Percentiles rank a stretch among this genome's conserved stretches.
Evolutionary conservation across 2,888 invertebrate genomes (phyloP).

Genomic region (Leucophora obtusa): DNA sequence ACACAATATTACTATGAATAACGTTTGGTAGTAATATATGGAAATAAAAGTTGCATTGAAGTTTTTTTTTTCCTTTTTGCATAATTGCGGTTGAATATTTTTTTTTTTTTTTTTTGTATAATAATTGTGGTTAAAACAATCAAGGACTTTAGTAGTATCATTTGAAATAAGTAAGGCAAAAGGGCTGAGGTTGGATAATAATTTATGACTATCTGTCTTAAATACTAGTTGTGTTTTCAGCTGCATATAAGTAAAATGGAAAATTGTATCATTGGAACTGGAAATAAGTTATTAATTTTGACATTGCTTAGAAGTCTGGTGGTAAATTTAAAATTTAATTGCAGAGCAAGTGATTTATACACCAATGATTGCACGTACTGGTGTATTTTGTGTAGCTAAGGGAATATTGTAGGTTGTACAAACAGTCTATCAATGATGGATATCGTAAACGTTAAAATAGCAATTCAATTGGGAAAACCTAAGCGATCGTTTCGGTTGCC

Average conservation of each 20-base stretch:
- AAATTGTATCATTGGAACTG: not conserved
- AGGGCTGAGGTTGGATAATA: constrained; percentile 33
- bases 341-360: too few species aligned
- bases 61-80: constrained; percentile 29
- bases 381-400: too few species aligned
- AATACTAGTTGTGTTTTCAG: constrained; percentile 1
- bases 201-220: constrained; percentile 54
- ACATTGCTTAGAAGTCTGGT: not conserved
- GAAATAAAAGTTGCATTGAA: constrained; percentile 40
- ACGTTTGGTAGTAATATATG: constrained; percentile 19
- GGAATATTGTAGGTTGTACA: too few species aligned
- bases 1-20: not conserved
- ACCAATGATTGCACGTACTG: too few species aligned
- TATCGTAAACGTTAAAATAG: too few species aligned
- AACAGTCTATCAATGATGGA: too few species aligned
- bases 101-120: constrained; percentile 4
- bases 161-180: not conserved
- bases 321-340: too few species aligned
- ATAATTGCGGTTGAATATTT: constrained; percentile 55
- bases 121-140: constrained; percentile 59
- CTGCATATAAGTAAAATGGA: not conserved
- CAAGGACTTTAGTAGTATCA: constrained; percentile 42
- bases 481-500: too few species aligned
- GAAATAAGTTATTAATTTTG: not conserved
- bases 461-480: too few species aligned